Conservation (phyloP, 2,113 vertebrate genomes). For the Albula goreensis region DNA sequence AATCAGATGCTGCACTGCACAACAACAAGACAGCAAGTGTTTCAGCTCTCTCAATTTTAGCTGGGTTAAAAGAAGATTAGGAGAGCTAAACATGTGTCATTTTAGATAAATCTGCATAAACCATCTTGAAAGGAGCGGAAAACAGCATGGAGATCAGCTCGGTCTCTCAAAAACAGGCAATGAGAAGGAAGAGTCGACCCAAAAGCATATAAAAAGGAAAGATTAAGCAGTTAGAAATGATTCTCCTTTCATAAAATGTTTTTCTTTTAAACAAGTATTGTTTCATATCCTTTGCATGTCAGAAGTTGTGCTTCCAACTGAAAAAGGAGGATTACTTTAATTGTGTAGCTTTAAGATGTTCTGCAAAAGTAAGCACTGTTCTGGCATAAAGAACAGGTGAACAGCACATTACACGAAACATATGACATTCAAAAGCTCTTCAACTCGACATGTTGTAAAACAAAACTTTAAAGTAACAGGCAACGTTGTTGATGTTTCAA, state of each 20-base stretch:
- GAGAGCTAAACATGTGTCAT: slow-evolving; percentile 13
- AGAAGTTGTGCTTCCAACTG: neutral
- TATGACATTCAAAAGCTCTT: neutral
- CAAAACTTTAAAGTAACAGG: neutral
- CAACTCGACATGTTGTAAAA: neutral
- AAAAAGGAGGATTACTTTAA: neutral
- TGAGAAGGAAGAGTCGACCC: neutral
- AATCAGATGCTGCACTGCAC: slow-evolving; percentile 1
- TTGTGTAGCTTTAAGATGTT: neutral
- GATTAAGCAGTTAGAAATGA: neutral
- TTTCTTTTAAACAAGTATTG: neutral
- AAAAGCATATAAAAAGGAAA: neutral
- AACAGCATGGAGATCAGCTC: neutral
- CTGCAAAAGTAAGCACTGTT: neutral
- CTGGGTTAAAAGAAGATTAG: slow-evolving; percentile 26
- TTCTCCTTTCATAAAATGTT: neutral
- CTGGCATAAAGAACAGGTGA: neutral
- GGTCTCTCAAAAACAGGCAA: neutral
- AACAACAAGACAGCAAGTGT: slow-evolving; percentile 8
- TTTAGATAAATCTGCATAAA: slow-evolving; percentile 19
- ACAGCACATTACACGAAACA: neutral
- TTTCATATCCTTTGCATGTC: neutral
- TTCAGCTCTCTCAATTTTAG: slow-evolving; percentile 7
- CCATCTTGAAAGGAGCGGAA: slow-evolving; percentile 9
- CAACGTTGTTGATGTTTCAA: too few relatives aligned